A percentile compares a stretch with the other conserved stretches of the same genome.
These are phyloP conservation scores for Zhuqinia jingwanae DNA, from an alignment of 2,888 invertebrate genomes.

Conservation along the genomic window DNA sequence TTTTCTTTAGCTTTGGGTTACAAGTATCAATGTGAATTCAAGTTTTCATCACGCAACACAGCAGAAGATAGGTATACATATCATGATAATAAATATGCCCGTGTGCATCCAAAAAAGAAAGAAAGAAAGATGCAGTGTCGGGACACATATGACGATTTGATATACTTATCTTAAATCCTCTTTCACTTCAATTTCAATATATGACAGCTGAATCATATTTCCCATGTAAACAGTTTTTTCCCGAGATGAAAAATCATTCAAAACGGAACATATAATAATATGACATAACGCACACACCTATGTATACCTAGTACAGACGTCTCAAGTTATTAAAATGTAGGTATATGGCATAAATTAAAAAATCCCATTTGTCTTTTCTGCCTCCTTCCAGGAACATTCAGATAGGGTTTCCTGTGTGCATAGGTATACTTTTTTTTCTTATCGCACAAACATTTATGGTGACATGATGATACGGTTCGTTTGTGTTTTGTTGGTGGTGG, in stretches of 20 bases:
- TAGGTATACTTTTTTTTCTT: not conserved
- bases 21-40: not conserved
- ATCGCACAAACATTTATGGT: not conserved
- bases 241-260: not conserved
- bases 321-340: no score
- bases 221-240: not conserved
- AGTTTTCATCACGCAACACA: not conserved
- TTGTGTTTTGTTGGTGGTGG: no score
- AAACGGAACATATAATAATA: no score
- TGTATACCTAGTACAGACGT: no score
- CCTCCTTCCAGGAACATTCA: not conserved
- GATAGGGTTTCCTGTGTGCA: not conserved
- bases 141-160: no score
- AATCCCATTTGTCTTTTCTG: not conserved
- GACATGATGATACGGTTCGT: not conserved
- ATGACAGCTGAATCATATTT: not conserved
- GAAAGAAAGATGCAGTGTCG: no score
- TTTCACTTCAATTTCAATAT: not conserved
- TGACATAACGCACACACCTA: no score
- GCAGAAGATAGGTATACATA: no score
- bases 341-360: not conserved
- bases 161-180: no score
- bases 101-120: no score
- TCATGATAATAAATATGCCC: no score
- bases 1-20: conserved; percentile 5